Conservation (phyloP, 2,888 invertebrate species). For the Teinopalpus imperialis region DNA sequence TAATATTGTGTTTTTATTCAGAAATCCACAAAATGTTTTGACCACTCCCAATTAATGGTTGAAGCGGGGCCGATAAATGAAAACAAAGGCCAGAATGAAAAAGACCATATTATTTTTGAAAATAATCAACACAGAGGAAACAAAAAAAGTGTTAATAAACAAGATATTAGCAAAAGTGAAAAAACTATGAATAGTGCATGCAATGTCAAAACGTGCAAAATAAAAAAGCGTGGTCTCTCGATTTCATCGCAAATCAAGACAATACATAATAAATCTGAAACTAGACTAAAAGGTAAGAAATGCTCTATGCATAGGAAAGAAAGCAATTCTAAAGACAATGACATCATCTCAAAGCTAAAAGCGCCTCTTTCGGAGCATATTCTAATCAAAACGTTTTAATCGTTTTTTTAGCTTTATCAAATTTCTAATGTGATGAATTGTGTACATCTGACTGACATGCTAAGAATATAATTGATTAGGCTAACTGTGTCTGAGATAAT, state of each 20-base stretch:
- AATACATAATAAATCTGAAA: conserved; percentile 72
- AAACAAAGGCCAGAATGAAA: conserved; percentile 34
- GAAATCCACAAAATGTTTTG: conserved; percentile 72
- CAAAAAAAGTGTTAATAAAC: conserved; percentile 32
- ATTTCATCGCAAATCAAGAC: conserved; percentile 68
- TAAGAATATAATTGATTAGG: conserved; percentile 3
- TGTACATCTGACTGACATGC: conserved; percentile 18
- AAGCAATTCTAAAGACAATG: conserved; percentile 50
- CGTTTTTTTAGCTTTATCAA: conserved; percentile 29
- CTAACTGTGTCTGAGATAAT: conserved; percentile 29
- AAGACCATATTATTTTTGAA: conserved; percentile 35
- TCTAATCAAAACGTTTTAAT: conserved; percentile 66
- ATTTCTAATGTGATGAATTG: conserved; percentile 16
- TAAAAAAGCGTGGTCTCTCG: conserved; percentile 64
- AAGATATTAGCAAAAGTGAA: conserved; percentile 38
- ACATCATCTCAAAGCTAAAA: conserved; percentile 56
- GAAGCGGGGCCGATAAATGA: conserved; percentile 34
- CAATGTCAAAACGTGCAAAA: conserved; percentile 50
- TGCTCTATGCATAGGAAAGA: conserved; percentile 63
- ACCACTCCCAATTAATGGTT: conserved; percentile 61
- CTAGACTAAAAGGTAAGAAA: conserved; percentile 64
- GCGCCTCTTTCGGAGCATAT: conserved; percentile 63
- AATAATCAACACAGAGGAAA: conserved; percentile 30
- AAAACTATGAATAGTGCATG: conserved; percentile 39
- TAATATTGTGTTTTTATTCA: conserved; percentile 33